Conservation (phyloP, 1,140 invertebrate species). For the Mactra quadrangularis region DNA sequence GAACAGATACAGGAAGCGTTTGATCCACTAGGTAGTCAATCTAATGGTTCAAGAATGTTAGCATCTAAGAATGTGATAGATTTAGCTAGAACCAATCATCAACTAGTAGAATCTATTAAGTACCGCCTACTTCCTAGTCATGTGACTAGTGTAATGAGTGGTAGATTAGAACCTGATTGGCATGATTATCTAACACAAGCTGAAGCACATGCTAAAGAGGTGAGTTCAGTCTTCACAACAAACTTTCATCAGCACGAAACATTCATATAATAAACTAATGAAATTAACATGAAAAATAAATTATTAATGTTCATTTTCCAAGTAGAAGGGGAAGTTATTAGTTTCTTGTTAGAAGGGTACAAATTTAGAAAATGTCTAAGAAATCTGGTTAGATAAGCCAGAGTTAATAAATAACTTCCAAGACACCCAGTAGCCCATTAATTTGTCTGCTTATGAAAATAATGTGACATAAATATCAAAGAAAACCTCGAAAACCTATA, state of each 20-base stretch:
- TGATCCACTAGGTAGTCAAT: slow-evolving; percentile 78
- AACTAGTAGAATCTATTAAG: slow-evolving; percentile 84
- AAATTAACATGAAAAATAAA: too few species aligned
- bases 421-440: too few species aligned
- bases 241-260: too few species aligned
- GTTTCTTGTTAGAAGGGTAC: too few species aligned
- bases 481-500: too few species aligned
- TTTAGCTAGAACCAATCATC: slow-evolving; percentile 83
- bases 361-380: background rate
- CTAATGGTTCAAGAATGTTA: slow-evolving; percentile 51
- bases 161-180: slow-evolving; percentile 44
- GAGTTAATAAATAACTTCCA: too few species aligned
- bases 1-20: slow-evolving; percentile 81
- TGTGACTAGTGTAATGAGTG: slow-evolving; percentile 47
- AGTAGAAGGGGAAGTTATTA: too few species aligned
- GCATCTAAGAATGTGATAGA: slow-evolving; percentile 83
- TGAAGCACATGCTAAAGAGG: slow-evolving; percentile 63
- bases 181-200: slow-evolving; percentile 60
- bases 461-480: too few species aligned
- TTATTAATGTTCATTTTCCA: too few species aligned
- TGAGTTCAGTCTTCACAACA: slow-evolving; percentile 33
- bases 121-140: slow-evolving; percentile 84
- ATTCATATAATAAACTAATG: too few species aligned
- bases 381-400: too few species aligned
- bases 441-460: too few species aligned